Conservation (phyloP, 2,888 invertebrate genomes). For the Toxonevra muliebris region DNA sequence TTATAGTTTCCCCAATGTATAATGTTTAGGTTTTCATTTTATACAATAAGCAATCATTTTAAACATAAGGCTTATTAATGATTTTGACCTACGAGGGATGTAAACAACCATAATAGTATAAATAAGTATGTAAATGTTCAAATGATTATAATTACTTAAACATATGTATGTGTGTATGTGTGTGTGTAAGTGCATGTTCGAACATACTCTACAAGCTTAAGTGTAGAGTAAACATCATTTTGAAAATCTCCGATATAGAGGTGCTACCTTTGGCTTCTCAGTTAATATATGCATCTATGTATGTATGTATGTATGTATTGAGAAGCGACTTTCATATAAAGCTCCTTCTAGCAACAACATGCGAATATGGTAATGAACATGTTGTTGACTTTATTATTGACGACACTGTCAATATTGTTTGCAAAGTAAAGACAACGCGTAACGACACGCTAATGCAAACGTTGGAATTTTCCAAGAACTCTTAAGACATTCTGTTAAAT, state of each 20-base stretch:
- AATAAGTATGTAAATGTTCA: background rate
- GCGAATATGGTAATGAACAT: slow-evolving; percentile 14
- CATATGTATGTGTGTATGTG: background rate
- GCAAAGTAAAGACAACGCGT: background rate
- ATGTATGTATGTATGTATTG: background rate
- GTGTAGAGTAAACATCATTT: background rate
- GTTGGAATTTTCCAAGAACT: too few species aligned
- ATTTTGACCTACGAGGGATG: background rate
- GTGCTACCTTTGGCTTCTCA: background rate
- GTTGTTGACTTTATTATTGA: slow-evolving; percentile 7
- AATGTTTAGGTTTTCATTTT: too few species aligned
- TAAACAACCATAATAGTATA: background rate
- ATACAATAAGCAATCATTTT: too few species aligned
- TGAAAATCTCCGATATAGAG: background rate
- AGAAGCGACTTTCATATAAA: background rate
- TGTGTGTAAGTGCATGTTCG: background rate
- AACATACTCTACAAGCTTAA: too few species aligned
- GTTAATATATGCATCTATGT: background rate
- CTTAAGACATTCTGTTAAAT: too few species aligned
- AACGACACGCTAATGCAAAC: background rate
- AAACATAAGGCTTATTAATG: background rate
- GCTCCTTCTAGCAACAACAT: too few species aligned
- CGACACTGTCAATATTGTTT: background rate
- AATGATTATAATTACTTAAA: background rate
- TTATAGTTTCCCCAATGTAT: too few species aligned